These are phyloP conservation scores for Plebejus argus DNA, from an alignment of 2,888 invertebrate genomes.

Conservation along the genomic window DNA sequence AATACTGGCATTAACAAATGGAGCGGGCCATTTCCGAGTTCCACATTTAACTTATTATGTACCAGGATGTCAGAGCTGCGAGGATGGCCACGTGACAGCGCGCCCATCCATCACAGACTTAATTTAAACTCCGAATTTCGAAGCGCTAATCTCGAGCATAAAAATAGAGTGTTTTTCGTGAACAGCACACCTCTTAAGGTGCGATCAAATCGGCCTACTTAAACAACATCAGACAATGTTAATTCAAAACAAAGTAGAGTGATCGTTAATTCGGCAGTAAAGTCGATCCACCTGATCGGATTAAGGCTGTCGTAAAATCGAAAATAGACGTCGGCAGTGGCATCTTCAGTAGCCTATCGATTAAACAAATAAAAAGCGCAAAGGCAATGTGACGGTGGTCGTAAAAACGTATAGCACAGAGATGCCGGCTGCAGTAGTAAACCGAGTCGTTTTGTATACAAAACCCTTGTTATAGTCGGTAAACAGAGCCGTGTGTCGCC, in stretches of 20 bases:
- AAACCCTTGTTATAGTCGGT: slow-evolving; percentile 74
- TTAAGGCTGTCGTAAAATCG: slow-evolving; percentile 68
- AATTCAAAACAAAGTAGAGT: slow-evolving; percentile 73
- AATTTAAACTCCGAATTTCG: slow-evolving; percentile 67
- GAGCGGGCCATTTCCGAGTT: slow-evolving; percentile 73
- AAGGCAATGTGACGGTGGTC: slow-evolving; percentile 75
- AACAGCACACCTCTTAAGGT: slow-evolving; percentile 29
- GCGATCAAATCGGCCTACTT: slow-evolving; percentile 52
- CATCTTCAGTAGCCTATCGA: slow-evolving; percentile 76
- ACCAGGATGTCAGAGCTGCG: slow-evolving; percentile 65
- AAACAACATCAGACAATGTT: slow-evolving; percentile 57
- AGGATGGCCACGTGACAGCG: slow-evolving; percentile 71
- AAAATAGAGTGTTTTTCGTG: slow-evolving; percentile 36
- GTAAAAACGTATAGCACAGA: slow-evolving; percentile 79
- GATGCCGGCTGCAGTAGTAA: slow-evolving; percentile 78
- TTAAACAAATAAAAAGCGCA: slow-evolving; percentile 79
- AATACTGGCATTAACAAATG: slow-evolving; percentile 79
- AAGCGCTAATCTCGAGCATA: slow-evolving; percentile 27
- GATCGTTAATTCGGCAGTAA: slow-evolving; percentile 75
- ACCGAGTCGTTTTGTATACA: slow-evolving; percentile 76
- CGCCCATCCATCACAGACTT: slow-evolving; percentile 77
- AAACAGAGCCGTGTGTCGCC: slow-evolving; percentile 78
- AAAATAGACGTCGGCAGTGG: slow-evolving; percentile 69
- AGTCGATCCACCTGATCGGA: slow-evolving; percentile 72
- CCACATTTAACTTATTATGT: slow-evolving; percentile 77